Percentiles rank a stretch among this genome's conserved stretches.
Conservation (phyloP, 1,140 invertebrate genomes). For the Drosophila auraria region DNA sequence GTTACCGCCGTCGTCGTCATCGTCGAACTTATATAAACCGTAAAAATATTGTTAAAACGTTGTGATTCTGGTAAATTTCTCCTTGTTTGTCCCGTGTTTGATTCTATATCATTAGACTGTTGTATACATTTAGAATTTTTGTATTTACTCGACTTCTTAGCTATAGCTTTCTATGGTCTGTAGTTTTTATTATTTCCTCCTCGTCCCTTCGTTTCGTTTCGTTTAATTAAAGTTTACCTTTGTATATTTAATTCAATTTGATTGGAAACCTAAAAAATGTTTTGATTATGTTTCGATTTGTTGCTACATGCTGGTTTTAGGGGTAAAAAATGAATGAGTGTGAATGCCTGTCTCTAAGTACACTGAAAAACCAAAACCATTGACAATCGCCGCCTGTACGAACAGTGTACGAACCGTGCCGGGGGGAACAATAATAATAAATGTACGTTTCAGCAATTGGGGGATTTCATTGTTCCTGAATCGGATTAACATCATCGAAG, state of each 20-base stretch:
- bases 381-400: slow-evolving; percentile 29
- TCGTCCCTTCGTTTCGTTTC: slow-evolving; percentile 27
- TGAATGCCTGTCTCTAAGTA: slow-evolving; percentile 35
- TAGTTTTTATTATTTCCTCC: slow-evolving; percentile 38
- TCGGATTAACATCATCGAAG: slow-evolving; percentile 71
- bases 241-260: slow-evolving; percentile 74
- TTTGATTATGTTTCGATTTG: slow-evolving; percentile 83
- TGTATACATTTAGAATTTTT: slow-evolving; percentile 68
- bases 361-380: slow-evolving; percentile 43
- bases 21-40: slow-evolving; percentile 74
- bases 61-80: slow-evolving; percentile 62
- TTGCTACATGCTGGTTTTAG: slow-evolving; percentile 46
- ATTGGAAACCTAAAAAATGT: slow-evolving; percentile 82
- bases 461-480: slow-evolving; percentile 61
- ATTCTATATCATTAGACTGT: slow-evolving; percentile 71
- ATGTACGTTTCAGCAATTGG: slow-evolving; percentile 68
- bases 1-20: slow-evolving; percentile 35
- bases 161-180: slow-evolving; percentile 48
- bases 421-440: slow-evolving; percentile 44
- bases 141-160: slow-evolving; percentile 55
- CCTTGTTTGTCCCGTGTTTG: slow-evolving; percentile 64
- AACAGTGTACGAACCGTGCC: slow-evolving; percentile 29
- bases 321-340: slow-evolving; percentile 31
- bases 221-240: slow-evolving; percentile 64
- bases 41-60: slow-evolving; percentile 81